phyloP scores from a whole-genome alignment of 2,113 vertebrate species.

The Cettia cetti region DNA sequence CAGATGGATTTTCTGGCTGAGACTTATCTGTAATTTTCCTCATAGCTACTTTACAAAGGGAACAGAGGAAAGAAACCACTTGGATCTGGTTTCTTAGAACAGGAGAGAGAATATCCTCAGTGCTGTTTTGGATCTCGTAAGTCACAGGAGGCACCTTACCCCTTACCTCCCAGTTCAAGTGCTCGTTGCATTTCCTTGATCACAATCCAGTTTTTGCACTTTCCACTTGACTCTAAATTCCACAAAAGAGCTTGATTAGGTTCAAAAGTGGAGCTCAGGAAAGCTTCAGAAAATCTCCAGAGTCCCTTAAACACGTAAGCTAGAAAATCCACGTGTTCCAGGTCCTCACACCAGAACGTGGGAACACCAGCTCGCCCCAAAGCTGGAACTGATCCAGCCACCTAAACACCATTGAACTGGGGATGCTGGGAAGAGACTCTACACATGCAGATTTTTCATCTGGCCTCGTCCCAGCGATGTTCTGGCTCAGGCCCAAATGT shows the following conservation, averaged over 20 bases:
- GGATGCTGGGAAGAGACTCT: not conserved
- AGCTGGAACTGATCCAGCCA: not conserved
- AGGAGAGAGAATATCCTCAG: constrained; percentile 20
- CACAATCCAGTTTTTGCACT: not conserved
- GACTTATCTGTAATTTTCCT: constrained; percentile 55
- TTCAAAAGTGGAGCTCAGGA: constrained; percentile 14
- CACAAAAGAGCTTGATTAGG: not conserved
- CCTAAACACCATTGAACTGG: not conserved
- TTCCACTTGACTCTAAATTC: constrained; percentile 17
- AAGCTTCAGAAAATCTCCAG: not conserved
- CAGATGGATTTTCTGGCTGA: constrained; percentile 67
- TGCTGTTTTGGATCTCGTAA: not conserved
- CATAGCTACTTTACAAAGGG: constrained; percentile 46
- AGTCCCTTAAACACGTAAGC: not conserved
- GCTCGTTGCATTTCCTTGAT: not conserved
- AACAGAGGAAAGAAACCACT: constrained; percentile 52
- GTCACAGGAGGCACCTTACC: constrained; percentile 38
- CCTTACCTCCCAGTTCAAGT: constrained; percentile 16
- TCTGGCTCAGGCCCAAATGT: not conserved
- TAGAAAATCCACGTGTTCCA: not conserved
- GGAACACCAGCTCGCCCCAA: not conserved
- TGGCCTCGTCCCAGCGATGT: not conserved
- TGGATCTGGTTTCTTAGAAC: constrained; percentile 34
- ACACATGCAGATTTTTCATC: not conserved
- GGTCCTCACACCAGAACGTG: not conserved